phyloP scores from a whole-genome alignment of 2,888 invertebrate species.

The Brachylomia viminalis region DNA sequence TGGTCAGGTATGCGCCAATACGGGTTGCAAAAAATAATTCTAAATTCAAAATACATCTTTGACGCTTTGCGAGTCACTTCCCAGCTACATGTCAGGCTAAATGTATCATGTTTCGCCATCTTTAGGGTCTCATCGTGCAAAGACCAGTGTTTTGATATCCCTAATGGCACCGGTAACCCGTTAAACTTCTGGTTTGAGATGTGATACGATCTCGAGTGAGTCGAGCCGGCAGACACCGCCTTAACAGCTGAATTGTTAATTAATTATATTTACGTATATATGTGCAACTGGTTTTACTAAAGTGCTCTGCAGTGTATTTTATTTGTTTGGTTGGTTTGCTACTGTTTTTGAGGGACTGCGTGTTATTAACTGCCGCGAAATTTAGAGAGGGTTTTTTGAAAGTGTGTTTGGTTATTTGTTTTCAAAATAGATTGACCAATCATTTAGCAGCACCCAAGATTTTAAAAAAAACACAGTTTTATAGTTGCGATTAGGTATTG shows the following conservation, averaged over 20 bases:
- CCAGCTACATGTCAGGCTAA: neutral
- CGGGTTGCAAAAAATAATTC: neutral
- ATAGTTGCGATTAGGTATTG: neutral
- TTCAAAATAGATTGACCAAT: neutral
- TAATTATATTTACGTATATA: constrained; percentile 59
- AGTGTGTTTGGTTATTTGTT: neutral
- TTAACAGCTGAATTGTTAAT: constrained; percentile 61
- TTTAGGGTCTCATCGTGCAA: constrained; percentile 39
- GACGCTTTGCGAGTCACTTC: neutral
- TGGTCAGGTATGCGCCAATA: neutral
- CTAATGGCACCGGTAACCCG: constrained; percentile 49
- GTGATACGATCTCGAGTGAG: constrained; percentile 58
- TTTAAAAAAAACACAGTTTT: neutral
- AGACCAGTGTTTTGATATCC: constrained; percentile 42
- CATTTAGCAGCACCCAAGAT: neutral
- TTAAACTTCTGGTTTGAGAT: constrained; percentile 58
- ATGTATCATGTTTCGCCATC: constrained; percentile 9
- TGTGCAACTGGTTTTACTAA: constrained; percentile 57
- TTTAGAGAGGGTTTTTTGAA: neutral
- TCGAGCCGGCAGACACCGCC: constrained; percentile 35
- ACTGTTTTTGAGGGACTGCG: constrained; percentile 25
- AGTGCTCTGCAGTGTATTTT: constrained; percentile 12
- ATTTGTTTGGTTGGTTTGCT: constrained; percentile 34
- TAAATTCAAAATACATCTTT: neutral
- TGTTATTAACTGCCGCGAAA: neutral